phyloP scores from a whole-genome alignment of 35 echinoderm and acorn worm genomes.

The Lytechinus pictus region DNA sequence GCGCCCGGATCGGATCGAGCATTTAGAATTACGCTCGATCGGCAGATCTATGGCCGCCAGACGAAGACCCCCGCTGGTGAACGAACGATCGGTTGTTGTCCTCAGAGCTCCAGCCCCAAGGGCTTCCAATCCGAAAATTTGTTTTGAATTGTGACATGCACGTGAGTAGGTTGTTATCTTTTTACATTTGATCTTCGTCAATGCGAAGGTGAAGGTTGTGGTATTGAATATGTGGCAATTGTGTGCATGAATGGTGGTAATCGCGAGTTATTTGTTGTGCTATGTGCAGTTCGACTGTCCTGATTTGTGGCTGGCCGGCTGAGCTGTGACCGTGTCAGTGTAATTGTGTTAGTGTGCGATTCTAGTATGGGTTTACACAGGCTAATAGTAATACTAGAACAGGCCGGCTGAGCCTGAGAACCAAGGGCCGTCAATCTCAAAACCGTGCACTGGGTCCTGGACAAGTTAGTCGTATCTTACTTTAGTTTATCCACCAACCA shows the following conservation, averaged over 20 bases:
- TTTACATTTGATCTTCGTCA: neutral
- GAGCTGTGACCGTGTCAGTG: neutral
- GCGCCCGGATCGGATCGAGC: no score
- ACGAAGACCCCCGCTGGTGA: conserved; percentile 35
- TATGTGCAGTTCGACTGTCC: neutral
- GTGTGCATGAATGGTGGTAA: neutral
- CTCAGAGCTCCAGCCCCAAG: conserved; percentile 6
- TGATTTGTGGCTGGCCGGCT: neutral
- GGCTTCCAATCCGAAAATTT: conserved; percentile 1
- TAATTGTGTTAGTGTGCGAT: no score
- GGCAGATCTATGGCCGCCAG: neutral
- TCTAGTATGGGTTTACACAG: no score
- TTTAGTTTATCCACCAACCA: no score
- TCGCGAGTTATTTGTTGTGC: neutral
- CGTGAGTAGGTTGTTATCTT: neutral
- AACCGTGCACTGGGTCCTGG: no score
- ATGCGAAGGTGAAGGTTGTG: neutral
- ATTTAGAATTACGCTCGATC: no score
- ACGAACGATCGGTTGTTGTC: conserved; percentile 37
- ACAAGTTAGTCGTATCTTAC: no score
- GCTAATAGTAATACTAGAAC: no score
- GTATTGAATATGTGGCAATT: neutral
- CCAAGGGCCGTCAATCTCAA: no score
- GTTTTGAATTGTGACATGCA: neutral
- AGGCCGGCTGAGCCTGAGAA: no score